phyloP scores from a whole-genome alignment of 2,888 invertebrate species.

The Eupelmus urozonus region DNA sequence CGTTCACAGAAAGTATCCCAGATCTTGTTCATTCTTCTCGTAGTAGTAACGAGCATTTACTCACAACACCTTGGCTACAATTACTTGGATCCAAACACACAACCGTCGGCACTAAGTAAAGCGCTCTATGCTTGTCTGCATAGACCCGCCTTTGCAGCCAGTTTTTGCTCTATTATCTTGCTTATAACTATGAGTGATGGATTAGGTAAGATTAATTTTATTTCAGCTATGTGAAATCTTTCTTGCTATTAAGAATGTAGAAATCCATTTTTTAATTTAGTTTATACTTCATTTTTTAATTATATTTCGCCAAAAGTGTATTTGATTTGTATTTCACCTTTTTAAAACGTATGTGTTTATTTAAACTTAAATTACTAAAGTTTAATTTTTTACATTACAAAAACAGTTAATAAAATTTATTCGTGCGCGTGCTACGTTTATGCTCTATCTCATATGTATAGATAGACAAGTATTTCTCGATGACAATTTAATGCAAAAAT shows the following conservation, averaged over 20 bases:
- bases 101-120: constrained; percentile 61
- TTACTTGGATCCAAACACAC: constrained; percentile 66
- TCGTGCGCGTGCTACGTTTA: too few species aligned
- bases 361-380: too few species aligned
- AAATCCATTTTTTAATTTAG: too few species aligned
- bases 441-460: too few species aligned
- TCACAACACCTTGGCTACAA: constrained; percentile 60
- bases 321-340: too few species aligned
- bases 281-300: too few species aligned
- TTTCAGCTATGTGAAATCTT: neutral
- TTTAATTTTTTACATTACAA: too few species aligned
- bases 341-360: too few species aligned
- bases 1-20: constrained; percentile 50
- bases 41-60: constrained; percentile 28
- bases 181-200: constrained; percentile 68
- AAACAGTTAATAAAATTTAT: too few species aligned
- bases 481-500: too few species aligned
- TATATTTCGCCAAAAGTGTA: too few species aligned
- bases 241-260: neutral
- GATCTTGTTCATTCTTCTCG: constrained; percentile 42
- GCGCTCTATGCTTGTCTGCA: constrained; percentile 68
- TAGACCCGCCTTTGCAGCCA: constrained; percentile 64
- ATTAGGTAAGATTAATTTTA: constrained; percentile 62
- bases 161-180: constrained; percentile 63
- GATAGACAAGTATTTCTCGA: too few species aligned